Percentiles rank a stretch among this genome's conserved stretches.
These are phyloP conservation scores for Hydrocynus forskahlii DNA, from an alignment of 2,797 vertebrate species.

Conservation along the genomic window DNA sequence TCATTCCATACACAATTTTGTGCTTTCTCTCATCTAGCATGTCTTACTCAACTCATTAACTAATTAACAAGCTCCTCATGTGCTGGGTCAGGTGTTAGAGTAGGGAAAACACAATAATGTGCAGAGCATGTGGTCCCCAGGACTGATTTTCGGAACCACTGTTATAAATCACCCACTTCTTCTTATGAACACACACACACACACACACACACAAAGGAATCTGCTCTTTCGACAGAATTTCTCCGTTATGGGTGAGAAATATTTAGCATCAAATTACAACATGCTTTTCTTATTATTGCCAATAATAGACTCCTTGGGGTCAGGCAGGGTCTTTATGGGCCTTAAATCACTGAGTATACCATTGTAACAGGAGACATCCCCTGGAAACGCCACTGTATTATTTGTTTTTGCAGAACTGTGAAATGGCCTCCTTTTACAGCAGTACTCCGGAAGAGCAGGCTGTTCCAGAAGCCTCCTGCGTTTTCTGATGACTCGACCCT, in stretches of 20 bases:
- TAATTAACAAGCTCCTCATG: background rate
- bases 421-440: conserved; percentile 9
- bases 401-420: conserved; percentile 23
- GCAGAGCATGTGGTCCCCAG: background rate
- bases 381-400: conserved; percentile 9
- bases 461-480: conserved; percentile 64
- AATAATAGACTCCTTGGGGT: background rate
- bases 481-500: conserved; percentile 76
- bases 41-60: background rate
- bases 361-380: conserved; percentile 6
- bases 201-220: too few relatives aligned
- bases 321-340: background rate
- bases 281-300: background rate
- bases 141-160: background rate
- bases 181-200: background rate
- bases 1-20: background rate
- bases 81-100: background rate
- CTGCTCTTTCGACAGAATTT: background rate
- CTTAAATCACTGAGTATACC: background rate
- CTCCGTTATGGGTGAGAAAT: background rate
- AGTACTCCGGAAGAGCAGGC: background rate
- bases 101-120: background rate
- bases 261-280: background rate
- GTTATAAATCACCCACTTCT: background rate
- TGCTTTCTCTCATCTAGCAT: background rate